phyloP scores from a whole-genome alignment of 2,797 vertebrate genomes.

The Liparis tanakae region DNA sequence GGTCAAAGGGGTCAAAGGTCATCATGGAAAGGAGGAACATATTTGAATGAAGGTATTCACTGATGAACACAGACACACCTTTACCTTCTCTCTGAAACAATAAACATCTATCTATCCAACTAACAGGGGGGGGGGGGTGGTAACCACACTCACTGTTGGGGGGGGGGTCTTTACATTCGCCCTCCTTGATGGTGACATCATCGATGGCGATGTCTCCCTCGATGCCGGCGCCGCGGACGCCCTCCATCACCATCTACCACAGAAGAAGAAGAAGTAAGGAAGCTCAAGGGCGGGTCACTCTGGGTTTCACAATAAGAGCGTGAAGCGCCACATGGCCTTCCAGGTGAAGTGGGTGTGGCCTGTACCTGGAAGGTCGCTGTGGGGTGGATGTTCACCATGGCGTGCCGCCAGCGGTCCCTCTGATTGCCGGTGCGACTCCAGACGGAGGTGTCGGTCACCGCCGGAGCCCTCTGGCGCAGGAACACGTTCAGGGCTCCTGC shows the following conservation, averaged over 20 bases:
- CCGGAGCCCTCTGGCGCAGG: slow-evolving; percentile 89
- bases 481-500: slow-evolving; percentile 88
- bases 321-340: background rate
- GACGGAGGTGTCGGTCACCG: slow-evolving; percentile 83
- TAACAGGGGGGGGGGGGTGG: too few species aligned
- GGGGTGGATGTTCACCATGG: slow-evolving; percentile 91
- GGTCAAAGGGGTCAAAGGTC: too few species aligned
- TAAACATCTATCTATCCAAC: too few species aligned
- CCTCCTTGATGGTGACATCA: slow-evolving; percentile 93
- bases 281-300: background rate
- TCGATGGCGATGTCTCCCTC: slow-evolving; percentile 97
- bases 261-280: background rate
- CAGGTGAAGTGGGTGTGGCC: background rate
- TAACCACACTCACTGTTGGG: slow-evolving; percentile 88
- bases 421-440: slow-evolving; percentile 94
- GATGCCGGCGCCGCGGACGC: slow-evolving; percentile 91
- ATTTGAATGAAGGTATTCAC: too few species aligned
- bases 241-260: slow-evolving; percentile 90
- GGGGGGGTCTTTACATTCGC: slow-evolving; percentile 91
- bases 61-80: too few species aligned
- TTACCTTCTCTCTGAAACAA: too few species aligned
- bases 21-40: too few species aligned
- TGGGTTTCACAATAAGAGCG: background rate
- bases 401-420: slow-evolving; percentile 92
- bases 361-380: slow-evolving; percentile 91